These are phyloP conservation scores for Atherinomorus stipes DNA, from an alignment of 2,113 vertebrate genomes.

Conservation along the genomic window DNA sequence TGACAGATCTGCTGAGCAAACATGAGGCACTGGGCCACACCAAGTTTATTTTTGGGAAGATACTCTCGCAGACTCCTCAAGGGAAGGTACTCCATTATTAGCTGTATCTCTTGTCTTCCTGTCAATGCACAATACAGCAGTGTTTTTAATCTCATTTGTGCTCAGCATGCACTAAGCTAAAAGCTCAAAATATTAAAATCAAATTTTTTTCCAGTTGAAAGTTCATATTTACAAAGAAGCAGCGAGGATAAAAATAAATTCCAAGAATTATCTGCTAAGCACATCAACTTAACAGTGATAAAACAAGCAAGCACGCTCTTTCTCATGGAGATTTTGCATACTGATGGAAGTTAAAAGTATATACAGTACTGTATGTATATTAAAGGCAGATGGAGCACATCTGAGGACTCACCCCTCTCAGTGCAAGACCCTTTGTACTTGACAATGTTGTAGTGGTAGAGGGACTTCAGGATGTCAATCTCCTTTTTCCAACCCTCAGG, in stretches of 20 bases:
- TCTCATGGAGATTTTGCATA: conserved; percentile 15
- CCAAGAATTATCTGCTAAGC: conserved; percentile 18
- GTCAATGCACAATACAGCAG: conserved; percentile 32
- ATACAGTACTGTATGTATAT: not conserved
- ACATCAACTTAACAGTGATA: not conserved
- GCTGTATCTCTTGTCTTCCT: conserved; percentile 91
- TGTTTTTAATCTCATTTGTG: conserved; percentile 22
- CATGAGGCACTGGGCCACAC: conserved; percentile 85
- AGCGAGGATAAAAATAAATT: conserved; percentile 43
- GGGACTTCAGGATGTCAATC: conserved; percentile 90
- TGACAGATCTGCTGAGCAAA: conserved; percentile 94
- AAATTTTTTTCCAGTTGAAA: conserved; percentile 12
- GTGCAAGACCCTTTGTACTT: conserved; percentile 94
- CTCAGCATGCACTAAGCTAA: conserved; percentile 23
- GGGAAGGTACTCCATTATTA: conserved; percentile 96
- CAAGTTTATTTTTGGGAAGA: conserved; percentile 83
- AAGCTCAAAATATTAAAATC: conserved; percentile 45
- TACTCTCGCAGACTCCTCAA: conserved; percentile 92
- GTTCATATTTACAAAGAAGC: conserved; percentile 34
- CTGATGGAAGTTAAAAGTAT: conserved; percentile 1
- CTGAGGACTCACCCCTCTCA: conserved; percentile 84
- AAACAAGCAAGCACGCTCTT: conserved; percentile 15
- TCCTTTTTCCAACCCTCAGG: conserved; percentile 88
- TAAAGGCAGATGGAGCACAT: conserved; percentile 1
- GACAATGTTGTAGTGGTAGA: conserved; percentile 92